Base-by-base conservation (phyloP, 2,797 vertebrate genomes). In the Neoniphon sammara region DNA sequence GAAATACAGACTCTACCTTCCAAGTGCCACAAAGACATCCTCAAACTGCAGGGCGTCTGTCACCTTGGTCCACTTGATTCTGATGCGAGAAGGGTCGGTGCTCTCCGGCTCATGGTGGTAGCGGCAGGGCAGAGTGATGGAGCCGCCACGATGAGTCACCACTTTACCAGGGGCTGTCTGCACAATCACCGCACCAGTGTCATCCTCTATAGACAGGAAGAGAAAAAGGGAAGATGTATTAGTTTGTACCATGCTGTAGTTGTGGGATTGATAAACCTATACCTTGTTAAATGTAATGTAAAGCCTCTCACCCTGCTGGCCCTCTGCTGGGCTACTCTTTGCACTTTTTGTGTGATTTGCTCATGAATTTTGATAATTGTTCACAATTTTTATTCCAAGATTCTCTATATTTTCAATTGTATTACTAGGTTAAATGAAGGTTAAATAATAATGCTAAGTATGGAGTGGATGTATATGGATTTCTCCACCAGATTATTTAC, bases 61-160 rank as follows among this genome's bases (percentile, higher is more conserved):
- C 78, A 98, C 94, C 80, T 99, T 99, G 80, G 96, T 97, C 97
- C 97, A 99, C 85, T 99, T 99, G 70, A 99, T 95, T 50, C 97
- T 95, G 79, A 98, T 95, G 67, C 95, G 94, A 6, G 92, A 90
- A 0, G 94, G 94, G 72, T 96, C 94, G 0, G 92, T 93, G 39
- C 91, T 90, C 2, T 96, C 89, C 0, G 95, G 91, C 66, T 98
- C 96, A 0, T 98, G 97, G 89, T 96, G 96, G 92, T 95, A 99
- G 9, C 96, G 95, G 89, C 97, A 98, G 53, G 97, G 97, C 80
- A 99, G 91, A 70, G 96, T 96, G 91, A 99, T 98, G 85, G 97
- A 96, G 82, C 96, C 97, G 0, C 97, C 97, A 0, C 97, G 95
- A 84, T 98, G 97, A 0, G 96, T 97, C 80, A 97, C 92, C 87